Evolutionary conservation across 2,888 invertebrate species (phyloP), one percentile per base, ranked within the genome.

Genomic region (Phengaris alcon): DNA sequence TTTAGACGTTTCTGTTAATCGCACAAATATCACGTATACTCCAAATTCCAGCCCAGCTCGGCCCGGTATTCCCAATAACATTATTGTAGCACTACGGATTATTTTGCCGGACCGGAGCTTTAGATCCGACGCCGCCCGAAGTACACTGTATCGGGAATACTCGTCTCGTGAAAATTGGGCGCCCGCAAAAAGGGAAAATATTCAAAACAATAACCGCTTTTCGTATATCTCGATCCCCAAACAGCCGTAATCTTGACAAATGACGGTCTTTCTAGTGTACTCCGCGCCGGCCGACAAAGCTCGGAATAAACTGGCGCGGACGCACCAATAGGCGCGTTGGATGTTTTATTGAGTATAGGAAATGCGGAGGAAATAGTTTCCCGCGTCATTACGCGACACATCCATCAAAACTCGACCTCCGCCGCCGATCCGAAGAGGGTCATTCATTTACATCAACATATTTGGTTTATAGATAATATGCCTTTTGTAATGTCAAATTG

Each of bases 331-430:
- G 89, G 90, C 90, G 91, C 90, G 90, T 91, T 92, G 86, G 89
- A 91, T 89, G 91, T 91, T 92, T 92, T 91, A 92, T 93, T 90
- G 90, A 92, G 90, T 91, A 85, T 86, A 90, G 93, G 93, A 93
- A 93, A 93, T 90, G 88, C 87, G 88, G 86, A 90, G 93, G 92
- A 93, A 93, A 92, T 91, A 91, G 91, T 91, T 92, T 89, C 88
- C 87, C 88, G 90, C 86, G 87, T 93, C 91, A 93, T 92, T 92
- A 93, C 88, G 86, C 84, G 82, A 83, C 84, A 84, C 91, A 93
- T 93, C 93, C 91, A 93, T 93, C 93, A 92, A 89, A 86, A 86
- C 84, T 84, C 83, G 77, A 77, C 77, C 76, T 73, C 74, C 77
- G 78, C 74, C 77, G 78, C 77, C 77, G 77, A 70, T 76, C 70